Conservation (phyloP, 2,888 invertebrate species). For the Pogonocherus hispidulus region DNA sequence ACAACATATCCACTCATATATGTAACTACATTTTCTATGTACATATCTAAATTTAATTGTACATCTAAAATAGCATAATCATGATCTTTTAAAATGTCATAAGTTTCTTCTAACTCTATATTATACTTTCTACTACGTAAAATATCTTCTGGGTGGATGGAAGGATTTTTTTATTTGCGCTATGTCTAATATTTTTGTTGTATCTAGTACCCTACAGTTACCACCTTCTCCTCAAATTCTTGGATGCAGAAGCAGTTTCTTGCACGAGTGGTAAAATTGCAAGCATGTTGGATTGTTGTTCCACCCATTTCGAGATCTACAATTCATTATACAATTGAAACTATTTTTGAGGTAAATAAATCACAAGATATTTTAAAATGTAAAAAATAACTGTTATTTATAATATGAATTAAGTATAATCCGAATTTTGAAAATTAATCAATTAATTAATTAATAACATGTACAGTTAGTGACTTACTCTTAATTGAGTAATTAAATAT, state of each 20-base stretch:
- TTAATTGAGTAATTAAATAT: no score
- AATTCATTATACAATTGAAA: not conserved
- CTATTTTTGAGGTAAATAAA: no score
- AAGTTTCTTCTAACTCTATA: conserved; percentile 15
- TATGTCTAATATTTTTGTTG: conserved; percentile 16
- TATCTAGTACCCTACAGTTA: conserved; percentile 19
- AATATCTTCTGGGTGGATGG: conserved; percentile 11
- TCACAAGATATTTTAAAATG: no score
- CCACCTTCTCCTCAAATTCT: conserved; percentile 17
- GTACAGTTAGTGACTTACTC: no score
- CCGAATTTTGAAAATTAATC: no score
- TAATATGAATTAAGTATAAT: no score
- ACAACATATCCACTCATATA: conserved; percentile 23
- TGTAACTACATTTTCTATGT: conserved; percentile 22
- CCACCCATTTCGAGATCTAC: conserved; percentile 28
- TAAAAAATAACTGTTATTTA: no score
- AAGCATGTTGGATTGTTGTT: conserved; percentile 30
- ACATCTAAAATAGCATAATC: conserved; percentile 25
- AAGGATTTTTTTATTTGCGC: conserved; percentile 3
- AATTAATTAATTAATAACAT: no score
- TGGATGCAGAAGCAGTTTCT: conserved; percentile 28
- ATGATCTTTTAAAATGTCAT: conserved; percentile 14
- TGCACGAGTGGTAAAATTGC: conserved; percentile 26
- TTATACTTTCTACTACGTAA: conserved; percentile 3
- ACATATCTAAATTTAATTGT: conserved; percentile 2